A percentile compares a stretch with the other conserved stretches of the same genome.
These are phyloP conservation scores for Caenorhabditis imperialis DNA, from an alignment of 2,888 invertebrate species.

Conservation along the genomic window DNA sequence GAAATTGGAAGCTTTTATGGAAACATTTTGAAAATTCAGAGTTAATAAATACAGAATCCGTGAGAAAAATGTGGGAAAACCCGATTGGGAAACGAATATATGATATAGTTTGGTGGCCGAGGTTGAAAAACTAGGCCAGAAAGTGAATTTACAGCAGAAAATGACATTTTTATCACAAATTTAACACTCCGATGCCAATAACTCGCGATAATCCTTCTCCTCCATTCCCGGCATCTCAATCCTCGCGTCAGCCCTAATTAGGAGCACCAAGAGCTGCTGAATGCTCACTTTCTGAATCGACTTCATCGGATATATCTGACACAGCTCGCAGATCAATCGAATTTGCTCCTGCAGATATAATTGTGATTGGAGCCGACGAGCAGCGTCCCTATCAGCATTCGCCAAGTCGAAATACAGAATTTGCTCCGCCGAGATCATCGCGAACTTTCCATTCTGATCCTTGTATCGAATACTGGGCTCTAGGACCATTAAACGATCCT, in stretches of 20 bases:
- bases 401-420: conserved; percentile 4
- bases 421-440: neutral
- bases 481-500: conserved; percentile 29
- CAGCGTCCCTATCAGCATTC: neutral
- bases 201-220: neutral
- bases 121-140: too few relatives aligned
- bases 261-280: conserved; percentile 21
- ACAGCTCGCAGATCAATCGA: conserved; percentile 20
- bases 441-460: neutral
- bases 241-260: conserved; percentile 6
- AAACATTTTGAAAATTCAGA: too few relatives aligned
- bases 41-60: too few relatives aligned
- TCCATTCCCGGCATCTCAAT: conserved; percentile 32
- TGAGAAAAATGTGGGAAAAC: too few relatives aligned
- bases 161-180: too few relatives aligned
- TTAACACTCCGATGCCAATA: too few relatives aligned
- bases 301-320: conserved; percentile 37
- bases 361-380: conserved; percentile 1
- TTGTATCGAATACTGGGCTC: conserved; percentile 29
- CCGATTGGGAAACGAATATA: too few relatives aligned
- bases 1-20: too few relatives aligned
- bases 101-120: too few relatives aligned
- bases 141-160: too few relatives aligned
- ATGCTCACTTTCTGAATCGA: conserved; percentile 21
- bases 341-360: conserved; percentile 27